Evolutionary conservation across 2,797 vertebrate species (phyloP), one percentile per base, ranked within the genome.

Genomic region (Cyprinodon diabolis): DNA sequence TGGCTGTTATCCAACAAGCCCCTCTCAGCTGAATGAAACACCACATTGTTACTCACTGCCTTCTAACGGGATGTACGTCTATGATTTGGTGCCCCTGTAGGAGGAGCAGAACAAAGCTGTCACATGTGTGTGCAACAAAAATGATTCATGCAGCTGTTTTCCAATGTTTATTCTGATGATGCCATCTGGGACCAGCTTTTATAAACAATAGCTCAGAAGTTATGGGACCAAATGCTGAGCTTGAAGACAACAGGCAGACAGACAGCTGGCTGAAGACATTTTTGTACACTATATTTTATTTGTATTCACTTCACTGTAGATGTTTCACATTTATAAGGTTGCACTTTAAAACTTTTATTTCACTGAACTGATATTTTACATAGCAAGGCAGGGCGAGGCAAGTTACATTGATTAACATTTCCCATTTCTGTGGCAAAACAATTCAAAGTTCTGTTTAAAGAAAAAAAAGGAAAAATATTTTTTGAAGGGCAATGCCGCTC

Each of bases 111-210:
- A 65, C 21, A 19, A 72, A 43, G 35, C 23, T 3, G 21, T 21
- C 54, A 30, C 43, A 71, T 71, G 10, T 23, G 23, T 30, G 25
- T 35, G 35, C 1, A 23, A n/a, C 25, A 15, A 40, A 62, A 62
- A 71, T 15, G 30, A 51, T 52, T 51, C 40, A n/a, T n/a, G 17
- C 23, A 19, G 21, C 2, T 49, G 69, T 62, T 58, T 58, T 23
- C 54, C 21, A 37, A 63, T 63, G 60, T 63, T 63, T 63, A 43
- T 63, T 63, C 17, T 63, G 60, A 63, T 49, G 17, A 67, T 48
- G 65, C 23, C 45, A 45, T 49, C 45, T 30, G 23, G 66, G 66
- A 48, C 66, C 25, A 7, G 40, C 19, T 14, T 17, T 4, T 55
- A 40, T 69, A 13, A 40, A 63, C 17, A 63, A 63, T 12, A 4